These are phyloP conservation scores for Nemurella pictetii DNA, from an alignment of 2,888 invertebrate species.

Conservation along the genomic window DNA sequence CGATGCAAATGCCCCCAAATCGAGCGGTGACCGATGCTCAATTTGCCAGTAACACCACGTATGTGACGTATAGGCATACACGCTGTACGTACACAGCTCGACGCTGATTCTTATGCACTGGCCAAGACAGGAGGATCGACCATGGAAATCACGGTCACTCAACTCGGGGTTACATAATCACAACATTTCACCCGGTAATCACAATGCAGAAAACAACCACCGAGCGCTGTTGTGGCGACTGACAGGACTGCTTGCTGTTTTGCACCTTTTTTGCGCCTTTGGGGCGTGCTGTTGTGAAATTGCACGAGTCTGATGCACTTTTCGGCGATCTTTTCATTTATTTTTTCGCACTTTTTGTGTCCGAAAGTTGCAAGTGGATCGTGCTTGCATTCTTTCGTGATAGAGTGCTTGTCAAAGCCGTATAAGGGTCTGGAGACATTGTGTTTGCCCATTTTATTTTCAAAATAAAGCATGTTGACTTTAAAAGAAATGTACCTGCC, in stretches of 20 bases:
- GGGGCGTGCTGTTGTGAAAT: not conserved
- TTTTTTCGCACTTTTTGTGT: no score
- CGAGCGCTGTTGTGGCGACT: not conserved
- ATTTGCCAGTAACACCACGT: not conserved
- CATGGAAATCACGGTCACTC: not conserved
- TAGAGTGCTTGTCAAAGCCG: no score
- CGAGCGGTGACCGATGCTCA: not conserved
- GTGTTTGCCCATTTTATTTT: no score
- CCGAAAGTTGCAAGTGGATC: no score
- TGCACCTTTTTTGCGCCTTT: not conserved
- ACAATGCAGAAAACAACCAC: not conserved
- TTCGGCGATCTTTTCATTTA: no score
- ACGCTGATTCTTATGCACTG: not conserved
- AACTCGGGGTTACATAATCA: not conserved
- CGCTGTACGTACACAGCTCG: not conserved
- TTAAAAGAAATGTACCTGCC: no score
- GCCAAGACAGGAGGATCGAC: not conserved
- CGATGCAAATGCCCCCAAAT: not conserved
- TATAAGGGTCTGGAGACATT: no score
- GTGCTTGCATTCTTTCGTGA: no score
- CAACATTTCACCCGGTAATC: not conserved
- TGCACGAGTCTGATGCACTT: not conserved
- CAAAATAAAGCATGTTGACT: no score
- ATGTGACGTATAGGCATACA: not conserved
- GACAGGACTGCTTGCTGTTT: not conserved